Conservation (phyloP, 2,888 invertebrate species). For the Diploptera punctata region DNA sequence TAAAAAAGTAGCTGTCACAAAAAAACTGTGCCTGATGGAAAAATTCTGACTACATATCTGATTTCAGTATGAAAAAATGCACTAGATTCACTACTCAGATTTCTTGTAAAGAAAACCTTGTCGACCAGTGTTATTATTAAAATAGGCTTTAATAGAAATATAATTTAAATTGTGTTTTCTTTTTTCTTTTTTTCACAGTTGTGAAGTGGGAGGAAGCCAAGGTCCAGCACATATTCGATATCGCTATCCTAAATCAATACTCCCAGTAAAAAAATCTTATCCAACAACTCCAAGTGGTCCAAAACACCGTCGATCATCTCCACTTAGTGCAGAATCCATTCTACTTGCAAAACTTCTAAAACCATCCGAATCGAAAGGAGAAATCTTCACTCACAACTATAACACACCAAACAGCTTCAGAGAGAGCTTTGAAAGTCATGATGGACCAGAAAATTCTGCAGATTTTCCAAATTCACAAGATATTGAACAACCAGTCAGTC, state of each 20-base stretch:
- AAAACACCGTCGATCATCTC: not conserved
- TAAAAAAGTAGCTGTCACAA: too few species aligned
- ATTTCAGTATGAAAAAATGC: too few species aligned
- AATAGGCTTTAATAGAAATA: too few species aligned
- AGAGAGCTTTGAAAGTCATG: conserved; percentile 55
- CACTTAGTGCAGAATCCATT: conserved; percentile 17
- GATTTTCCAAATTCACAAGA: too few species aligned
- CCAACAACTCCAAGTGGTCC: not conserved
- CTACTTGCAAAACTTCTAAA: conserved; percentile 12
- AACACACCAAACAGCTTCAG: conserved; percentile 59
- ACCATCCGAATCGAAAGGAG: too few species aligned
- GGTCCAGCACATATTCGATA: not conserved
- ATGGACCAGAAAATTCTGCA: conserved; percentile 44
- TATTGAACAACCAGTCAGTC: not conserved
- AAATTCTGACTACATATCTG: too few species aligned
- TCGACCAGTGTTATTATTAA: too few species aligned
- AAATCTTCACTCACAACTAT: conserved; percentile 53
- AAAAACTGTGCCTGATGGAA: too few species aligned
- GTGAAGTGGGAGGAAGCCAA: not conserved
- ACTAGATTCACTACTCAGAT: too few species aligned
- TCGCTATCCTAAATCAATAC: not conserved
- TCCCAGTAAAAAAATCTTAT: conserved; percentile 15
- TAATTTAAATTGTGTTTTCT: too few species aligned
- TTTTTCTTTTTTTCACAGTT: too few species aligned
- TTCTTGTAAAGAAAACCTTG: too few species aligned